Evolutionary conservation across 2,888 invertebrate genomes (phyloP).

Genomic region (Drosophila anceps): DNA sequence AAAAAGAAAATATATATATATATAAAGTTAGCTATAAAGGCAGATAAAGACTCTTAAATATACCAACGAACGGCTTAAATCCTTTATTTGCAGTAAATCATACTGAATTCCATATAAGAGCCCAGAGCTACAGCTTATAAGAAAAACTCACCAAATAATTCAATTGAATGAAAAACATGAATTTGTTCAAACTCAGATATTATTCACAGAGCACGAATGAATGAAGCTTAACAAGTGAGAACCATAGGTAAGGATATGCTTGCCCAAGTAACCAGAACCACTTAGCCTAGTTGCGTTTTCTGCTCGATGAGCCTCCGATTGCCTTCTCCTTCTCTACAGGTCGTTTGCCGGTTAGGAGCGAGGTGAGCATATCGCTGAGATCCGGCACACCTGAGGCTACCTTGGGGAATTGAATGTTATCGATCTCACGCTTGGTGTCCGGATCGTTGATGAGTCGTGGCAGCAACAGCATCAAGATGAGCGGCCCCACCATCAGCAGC

Average conservation of each 20-base stretch:
- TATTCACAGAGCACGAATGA: background rate
- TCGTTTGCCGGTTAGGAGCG: conserved; percentile 91
- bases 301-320: conserved; percentile 59
- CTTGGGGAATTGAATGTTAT: conserved; percentile 89
- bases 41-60: background rate
- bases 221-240: background rate
- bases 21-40: background rate
- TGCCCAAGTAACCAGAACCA: background rate
- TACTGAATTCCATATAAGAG: too few species aligned
- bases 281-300: conserved; percentile 76
- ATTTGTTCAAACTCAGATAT: background rate
- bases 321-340: conserved; percentile 71
- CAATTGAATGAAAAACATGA: background rate
- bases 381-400: conserved; percentile 95
- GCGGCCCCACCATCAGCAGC: conserved; percentile 97
- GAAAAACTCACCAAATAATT: too few species aligned
- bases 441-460: conserved; percentile 99
- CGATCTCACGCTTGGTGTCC: conserved; percentile 97
- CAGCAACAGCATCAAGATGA: conserved; percentile 94
- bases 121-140: background rate
- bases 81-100: too few species aligned
- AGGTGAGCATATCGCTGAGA: conserved; percentile 96
- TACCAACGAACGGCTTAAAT: too few species aligned
- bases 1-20: background rate
- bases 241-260: too few species aligned